A percentile compares a stretch with the other conserved stretches of the same genome.
These are phyloP conservation scores for Odontocolon sp. DNA, from an alignment of 2,888 invertebrate genomes.

Conservation along the genomic window DNA sequence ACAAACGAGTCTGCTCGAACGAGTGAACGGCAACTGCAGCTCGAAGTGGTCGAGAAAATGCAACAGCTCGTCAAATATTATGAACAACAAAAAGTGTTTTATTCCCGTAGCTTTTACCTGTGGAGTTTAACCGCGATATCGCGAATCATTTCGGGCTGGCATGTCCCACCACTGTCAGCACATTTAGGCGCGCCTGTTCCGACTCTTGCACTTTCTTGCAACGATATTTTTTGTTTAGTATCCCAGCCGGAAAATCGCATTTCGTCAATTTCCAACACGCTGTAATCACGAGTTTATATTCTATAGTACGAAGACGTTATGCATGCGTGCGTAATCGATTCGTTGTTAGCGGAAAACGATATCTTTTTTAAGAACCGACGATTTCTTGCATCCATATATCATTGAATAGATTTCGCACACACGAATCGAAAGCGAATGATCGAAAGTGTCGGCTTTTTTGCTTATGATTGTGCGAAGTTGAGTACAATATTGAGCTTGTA, in stretches of 20 bases:
- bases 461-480: not conserved
- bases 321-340: constrained; percentile 41
- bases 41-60: constrained; percentile 19
- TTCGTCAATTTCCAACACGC: not conserved
- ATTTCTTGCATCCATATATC: not conserved
- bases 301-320: not conserved
- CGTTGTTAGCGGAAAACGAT: not conserved
- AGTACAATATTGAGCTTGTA: not conserved
- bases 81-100: constrained; percentile 11
- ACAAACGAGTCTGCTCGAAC: not conserved
- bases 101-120: constrained; percentile 9
- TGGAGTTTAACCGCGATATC: constrained; percentile 28
- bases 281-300: not conserved
- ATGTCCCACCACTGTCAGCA: not conserved
- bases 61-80: constrained; percentile 2
- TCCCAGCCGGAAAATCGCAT: not conserved
- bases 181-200: not conserved
- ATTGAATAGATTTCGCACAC: not conserved
- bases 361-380: not conserved
- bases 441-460: not conserved
- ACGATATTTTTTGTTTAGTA: not conserved
- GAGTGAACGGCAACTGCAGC: constrained; percentile 13
- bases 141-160: not conserved
- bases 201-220: not conserved
- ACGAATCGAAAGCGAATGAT: not conserved